Conservation (phyloP, 2,888 invertebrate species). For the Ceriagrion tenellum region DNA sequence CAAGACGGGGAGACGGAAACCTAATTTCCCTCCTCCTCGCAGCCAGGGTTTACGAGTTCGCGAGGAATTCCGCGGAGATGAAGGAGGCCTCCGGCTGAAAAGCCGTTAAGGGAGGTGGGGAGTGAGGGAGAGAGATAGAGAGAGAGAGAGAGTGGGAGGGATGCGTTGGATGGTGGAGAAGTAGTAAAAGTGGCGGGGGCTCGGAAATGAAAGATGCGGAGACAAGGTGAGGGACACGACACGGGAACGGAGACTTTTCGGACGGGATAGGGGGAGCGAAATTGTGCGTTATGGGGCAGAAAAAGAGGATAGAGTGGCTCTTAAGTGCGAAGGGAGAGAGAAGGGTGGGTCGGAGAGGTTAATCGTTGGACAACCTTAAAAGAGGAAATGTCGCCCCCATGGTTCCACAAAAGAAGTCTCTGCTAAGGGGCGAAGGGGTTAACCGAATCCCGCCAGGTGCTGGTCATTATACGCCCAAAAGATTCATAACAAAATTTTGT, state of each 20-base stretch:
- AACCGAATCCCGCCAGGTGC: neutral
- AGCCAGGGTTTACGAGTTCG: neutral
- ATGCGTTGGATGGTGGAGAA: neutral
- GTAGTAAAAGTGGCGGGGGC: neutral
- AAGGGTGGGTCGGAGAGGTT: neutral
- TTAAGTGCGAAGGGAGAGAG: neutral
- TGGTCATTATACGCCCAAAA: neutral
- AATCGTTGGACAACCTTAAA: neutral
- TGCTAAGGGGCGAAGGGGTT: too few relatives aligned
- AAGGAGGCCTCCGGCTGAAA: neutral
- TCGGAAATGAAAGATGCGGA: slow-evolving; percentile 10
- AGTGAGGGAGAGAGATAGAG: neutral
- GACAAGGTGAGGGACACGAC: neutral
- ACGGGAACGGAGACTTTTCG: neutral
- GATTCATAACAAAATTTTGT: neutral
- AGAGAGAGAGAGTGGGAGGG: neutral
- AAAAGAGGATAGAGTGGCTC: neutral
- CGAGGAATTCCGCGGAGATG: slow-evolving; percentile 26
- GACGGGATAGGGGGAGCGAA: neutral
- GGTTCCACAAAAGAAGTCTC: neutral
- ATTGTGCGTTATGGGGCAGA: neutral
- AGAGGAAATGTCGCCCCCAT: neutral
- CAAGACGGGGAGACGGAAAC: neutral
- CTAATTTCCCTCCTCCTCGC: neutral
- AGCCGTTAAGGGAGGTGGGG: neutral